Conservation (phyloP, 2,113 vertebrate genomes). For the Entosphenus tridentatus region DNA sequence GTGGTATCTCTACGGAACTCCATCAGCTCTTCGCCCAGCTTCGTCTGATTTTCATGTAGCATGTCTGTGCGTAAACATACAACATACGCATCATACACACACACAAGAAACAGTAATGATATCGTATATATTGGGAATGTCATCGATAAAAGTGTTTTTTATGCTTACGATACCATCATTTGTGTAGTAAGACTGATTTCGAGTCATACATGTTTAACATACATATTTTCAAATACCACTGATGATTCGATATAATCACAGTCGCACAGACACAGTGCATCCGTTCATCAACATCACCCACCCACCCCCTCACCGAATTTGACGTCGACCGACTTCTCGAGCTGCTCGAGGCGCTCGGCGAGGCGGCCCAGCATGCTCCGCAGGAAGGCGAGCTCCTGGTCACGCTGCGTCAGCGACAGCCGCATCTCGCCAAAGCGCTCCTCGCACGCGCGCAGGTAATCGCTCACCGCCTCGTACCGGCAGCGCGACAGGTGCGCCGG, state of each 20-base stretch:
- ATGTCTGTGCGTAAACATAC: background rate
- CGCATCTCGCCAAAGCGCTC: background rate
- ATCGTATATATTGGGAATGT: too few relatives aligned
- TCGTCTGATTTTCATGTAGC: conserved; percentile 4
- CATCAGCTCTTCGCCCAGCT: conserved; percentile 2
- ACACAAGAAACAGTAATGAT: too few relatives aligned
- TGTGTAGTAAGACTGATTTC: too few relatives aligned
- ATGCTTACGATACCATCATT: too few relatives aligned
- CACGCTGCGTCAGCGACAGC: background rate
- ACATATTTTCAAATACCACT: background rate
- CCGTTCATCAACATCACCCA: too few relatives aligned
- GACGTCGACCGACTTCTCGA: background rate
- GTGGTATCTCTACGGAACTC: conserved; percentile 3
- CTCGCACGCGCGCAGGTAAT: background rate
- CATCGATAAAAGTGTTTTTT: too few relatives aligned
- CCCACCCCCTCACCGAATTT: background rate
- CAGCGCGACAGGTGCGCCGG: background rate
- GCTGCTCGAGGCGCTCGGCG: conserved; percentile 1
- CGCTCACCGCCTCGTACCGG: background rate
- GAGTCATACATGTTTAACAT: background rate
- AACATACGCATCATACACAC: background rate
- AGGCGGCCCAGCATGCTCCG: conserved; percentile 1
- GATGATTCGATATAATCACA: background rate
- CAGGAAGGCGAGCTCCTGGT: conserved; percentile 1
- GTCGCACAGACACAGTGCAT: background rate